Conservation (phyloP, 2,797 vertebrate species). For the Gymnodraco acuticeps region DNA sequence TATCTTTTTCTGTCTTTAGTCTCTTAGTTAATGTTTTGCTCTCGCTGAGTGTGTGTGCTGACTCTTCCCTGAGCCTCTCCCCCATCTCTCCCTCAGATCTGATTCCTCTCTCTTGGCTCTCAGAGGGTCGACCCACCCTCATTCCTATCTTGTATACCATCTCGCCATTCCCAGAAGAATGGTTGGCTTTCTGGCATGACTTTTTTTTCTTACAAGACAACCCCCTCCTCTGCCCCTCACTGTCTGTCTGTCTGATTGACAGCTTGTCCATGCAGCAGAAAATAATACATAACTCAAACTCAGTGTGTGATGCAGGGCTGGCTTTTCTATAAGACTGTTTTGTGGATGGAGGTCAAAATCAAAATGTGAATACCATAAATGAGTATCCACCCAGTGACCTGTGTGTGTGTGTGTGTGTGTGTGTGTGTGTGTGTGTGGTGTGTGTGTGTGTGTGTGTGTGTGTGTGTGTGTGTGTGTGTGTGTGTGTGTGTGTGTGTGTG, state of each 20-base stretch:
- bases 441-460: too few relatives aligned
- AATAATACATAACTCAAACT: conserved; percentile 33
- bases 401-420: too few relatives aligned
- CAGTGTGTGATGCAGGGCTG: conserved; percentile 15
- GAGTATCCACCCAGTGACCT: conserved; percentile 55
- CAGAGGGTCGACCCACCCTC: conserved; percentile 76
- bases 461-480: too few relatives aligned
- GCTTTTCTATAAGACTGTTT: conserved; percentile 16
- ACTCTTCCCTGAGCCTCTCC: conserved; percentile 41
- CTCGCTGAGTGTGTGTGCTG: conserved; percentile 22
- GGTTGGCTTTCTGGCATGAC: conserved; percentile 57
- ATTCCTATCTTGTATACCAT: conserved; percentile 76
- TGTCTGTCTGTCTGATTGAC: conserved; percentile 2
- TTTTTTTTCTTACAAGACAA: conserved; percentile 35
- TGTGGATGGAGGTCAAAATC: conserved; percentile 37
- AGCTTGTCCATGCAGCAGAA: conserved; percentile 50
- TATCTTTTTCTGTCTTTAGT: not conserved
- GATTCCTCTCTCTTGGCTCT: conserved; percentile 66
- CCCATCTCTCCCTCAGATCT: conserved; percentile 65
- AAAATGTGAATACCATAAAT: conserved; percentile 12
- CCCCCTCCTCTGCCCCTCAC: conserved; percentile 27
- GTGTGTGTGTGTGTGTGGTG: too few relatives aligned
- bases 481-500: too few relatives aligned
- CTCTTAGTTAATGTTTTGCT: not conserved
- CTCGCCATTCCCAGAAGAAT: conserved; percentile 71